Percentiles rank a stretch among this genome's conserved stretches.
Conservation (phyloP, 64 coral and sea anemone genomes). For the Montipora efflorescens region DNA sequence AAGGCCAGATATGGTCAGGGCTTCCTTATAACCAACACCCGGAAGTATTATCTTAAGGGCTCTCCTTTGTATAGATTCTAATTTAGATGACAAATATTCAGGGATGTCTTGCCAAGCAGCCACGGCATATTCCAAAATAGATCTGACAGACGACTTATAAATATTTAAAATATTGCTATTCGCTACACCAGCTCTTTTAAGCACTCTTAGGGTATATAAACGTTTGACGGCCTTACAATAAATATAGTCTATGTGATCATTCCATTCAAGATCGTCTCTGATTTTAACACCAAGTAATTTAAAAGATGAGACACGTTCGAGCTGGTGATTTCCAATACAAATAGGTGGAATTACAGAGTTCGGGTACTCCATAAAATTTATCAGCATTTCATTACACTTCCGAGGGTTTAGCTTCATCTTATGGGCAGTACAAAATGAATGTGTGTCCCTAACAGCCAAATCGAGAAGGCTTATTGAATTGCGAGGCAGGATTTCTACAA, state of each 20-base stretch:
- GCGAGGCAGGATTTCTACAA: constrained; percentile 23
- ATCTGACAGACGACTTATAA: background rate
- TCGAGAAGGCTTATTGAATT: constrained; percentile 47
- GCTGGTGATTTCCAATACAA: background rate
- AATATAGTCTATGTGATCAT: background rate
- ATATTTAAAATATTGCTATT: background rate
- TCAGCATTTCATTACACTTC: constrained; percentile 66
- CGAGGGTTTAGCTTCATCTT: constrained; percentile 67
- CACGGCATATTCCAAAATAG: background rate
- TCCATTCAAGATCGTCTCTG: background rate
- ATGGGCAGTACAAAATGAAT: constrained; percentile 19
- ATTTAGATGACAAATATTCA: background rate
- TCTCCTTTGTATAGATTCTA: background rate
- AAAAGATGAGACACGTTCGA: background rate
- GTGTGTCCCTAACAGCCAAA: constrained; percentile 21
- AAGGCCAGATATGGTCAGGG: no score
- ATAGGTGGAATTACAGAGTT: background rate
- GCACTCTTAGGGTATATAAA: background rate
- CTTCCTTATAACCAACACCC: background rate
- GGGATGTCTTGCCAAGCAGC: background rate
- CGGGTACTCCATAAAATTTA: constrained; percentile 20
- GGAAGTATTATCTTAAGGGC: background rate
- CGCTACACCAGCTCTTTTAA: background rate
- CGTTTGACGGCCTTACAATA: background rate
- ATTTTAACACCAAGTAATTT: constrained; percentile 11